A percentile compares a stretch with the other conserved stretches of the same genome.
phyloP scores from a whole-genome alignment of 2,797 vertebrate species.

The Propithecus perrieri region DNA sequence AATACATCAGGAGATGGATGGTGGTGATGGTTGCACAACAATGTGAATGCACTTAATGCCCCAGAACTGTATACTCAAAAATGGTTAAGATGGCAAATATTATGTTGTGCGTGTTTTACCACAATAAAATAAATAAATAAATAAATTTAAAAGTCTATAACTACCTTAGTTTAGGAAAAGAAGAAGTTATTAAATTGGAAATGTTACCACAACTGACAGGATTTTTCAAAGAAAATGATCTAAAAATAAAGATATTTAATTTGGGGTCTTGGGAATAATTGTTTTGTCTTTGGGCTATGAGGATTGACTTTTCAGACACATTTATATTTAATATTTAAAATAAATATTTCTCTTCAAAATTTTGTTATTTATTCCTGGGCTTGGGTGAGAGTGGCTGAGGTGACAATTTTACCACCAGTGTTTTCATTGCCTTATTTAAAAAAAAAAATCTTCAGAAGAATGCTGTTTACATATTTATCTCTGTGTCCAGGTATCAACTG shows the following conservation, averaged over 20 bases:
- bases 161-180: not conserved
- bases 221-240: constrained; percentile 24
- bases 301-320: not conserved
- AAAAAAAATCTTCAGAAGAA: not conserved
- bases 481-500: not conserved
- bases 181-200: constrained; percentile 14
- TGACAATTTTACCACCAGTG: not conserved
- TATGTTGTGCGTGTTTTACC: not conserved
- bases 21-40: not conserved
- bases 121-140: not conserved
- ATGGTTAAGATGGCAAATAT: not conserved
- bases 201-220: not conserved
- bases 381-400: not conserved
- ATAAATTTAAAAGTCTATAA: not conserved
- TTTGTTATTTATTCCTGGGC: not conserved
- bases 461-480: not conserved
- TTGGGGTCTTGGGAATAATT: not conserved
- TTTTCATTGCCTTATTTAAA: not conserved
- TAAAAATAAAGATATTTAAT: not conserved
- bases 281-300: not conserved
- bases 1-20: not conserved
- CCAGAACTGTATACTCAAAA: not conserved
- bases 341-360: not conserved
- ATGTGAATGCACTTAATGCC: not conserved
- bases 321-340: not conserved